These are phyloP conservation scores for Loris lydekkerianus DNA, from an alignment of 2,797 vertebrate species.

Conservation along the genomic window DNA sequence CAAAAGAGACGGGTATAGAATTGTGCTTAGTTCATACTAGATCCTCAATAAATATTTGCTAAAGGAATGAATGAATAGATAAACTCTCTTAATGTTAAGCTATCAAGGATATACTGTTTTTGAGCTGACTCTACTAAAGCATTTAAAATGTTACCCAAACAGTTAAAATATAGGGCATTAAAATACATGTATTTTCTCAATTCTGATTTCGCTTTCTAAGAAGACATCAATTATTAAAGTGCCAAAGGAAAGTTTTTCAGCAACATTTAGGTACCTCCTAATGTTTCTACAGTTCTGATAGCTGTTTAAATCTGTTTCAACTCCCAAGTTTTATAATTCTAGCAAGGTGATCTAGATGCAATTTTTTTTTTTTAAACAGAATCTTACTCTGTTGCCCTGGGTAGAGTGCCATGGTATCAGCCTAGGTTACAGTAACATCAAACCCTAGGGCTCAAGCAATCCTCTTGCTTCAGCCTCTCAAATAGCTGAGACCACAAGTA, in stretches of 20 bases:
- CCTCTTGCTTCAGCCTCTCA: no score
- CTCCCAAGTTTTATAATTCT: neutral
- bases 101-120: neutral
- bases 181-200: neutral
- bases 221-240: neutral
- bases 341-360: neutral
- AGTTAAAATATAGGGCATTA: neutral
- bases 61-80: constrained; percentile 30
- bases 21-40: neutral
- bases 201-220: neutral
- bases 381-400: no score
- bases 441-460: no score
- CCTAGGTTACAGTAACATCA: no score
- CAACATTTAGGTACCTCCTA: neutral
- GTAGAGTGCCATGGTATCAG: no score
- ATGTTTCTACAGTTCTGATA: neutral
- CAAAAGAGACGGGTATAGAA: neutral
- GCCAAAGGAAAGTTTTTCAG: neutral
- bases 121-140: neutral
- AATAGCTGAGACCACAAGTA: no score
- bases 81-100: neutral
- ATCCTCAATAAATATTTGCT: constrained; percentile 19
- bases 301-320: neutral
- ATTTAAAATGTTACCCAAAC: neutral
- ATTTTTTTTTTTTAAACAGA: neutral